Evolutionary conservation across 2,797 vertebrate species (phyloP).

Genomic region (Enteromius argenteus): DNA sequence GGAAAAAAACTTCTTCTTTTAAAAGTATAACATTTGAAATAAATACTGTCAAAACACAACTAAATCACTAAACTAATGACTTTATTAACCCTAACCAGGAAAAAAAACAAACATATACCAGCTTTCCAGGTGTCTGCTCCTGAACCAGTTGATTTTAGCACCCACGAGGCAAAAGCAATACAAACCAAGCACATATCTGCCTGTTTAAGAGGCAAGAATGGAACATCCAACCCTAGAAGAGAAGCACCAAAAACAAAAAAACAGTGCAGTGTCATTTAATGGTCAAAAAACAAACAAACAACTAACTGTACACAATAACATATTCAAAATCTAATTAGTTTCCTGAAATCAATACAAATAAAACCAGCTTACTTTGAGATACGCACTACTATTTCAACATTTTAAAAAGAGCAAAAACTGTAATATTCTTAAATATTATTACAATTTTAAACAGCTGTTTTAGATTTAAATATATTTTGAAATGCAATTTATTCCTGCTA

Average conservation of each 20-base stretch:
- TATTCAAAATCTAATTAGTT: neutral
- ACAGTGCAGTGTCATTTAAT: neutral
- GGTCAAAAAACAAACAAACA: neutral
- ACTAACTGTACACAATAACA: neutral
- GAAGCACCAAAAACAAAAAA: neutral
- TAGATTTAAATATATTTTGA: neutral
- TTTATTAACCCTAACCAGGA: neutral
- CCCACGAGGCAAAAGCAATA: constrained; percentile 96
- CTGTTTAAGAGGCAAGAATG: constrained; percentile 79
- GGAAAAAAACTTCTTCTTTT: neutral
- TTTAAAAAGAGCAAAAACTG: neutral
- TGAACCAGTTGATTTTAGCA: constrained; percentile 89
- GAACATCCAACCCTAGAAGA: constrained; percentile 73
- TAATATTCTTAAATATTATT: neutral
- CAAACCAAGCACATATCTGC: constrained; percentile 95
- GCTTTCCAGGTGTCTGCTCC: constrained; percentile 94
- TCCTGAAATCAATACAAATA: neutral
- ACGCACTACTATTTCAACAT: neutral
- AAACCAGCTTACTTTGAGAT: neutral
- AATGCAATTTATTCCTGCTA: neutral
- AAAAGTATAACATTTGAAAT: neutral
- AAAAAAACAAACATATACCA: constrained; percentile 74
- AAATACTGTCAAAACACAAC: neutral
- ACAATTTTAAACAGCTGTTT: neutral
- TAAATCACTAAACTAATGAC: neutral